Conservation (phyloP, 2,888 invertebrate species). For the Coelinius sp. region DNA sequence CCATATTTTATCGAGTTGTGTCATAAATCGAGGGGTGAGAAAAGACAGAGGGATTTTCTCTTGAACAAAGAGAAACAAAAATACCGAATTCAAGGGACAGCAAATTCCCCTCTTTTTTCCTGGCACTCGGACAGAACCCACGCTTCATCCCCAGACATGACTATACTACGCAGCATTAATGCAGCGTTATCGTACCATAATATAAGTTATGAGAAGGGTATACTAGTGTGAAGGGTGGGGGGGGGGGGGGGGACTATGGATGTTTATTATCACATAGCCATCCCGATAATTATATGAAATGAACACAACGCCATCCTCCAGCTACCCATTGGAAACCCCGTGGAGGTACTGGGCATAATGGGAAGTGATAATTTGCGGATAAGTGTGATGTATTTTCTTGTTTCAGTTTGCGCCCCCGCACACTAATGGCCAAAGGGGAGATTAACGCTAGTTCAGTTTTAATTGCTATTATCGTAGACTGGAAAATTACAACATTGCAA, state of each 20-base stretch:
- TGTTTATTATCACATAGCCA: constrained; percentile 54
- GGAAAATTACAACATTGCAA: constrained; percentile 21
- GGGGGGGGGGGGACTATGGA: constrained; percentile 31
- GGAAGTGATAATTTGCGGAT: constrained; percentile 59
- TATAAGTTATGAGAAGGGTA: constrained; percentile 48
- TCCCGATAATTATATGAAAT: constrained; percentile 64
- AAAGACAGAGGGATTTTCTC: background rate
- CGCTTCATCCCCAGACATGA: constrained; percentile 34
- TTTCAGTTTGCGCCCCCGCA: constrained; percentile 31
- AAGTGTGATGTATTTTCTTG: constrained; percentile 56
- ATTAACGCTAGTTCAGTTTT: constrained; percentile 16
- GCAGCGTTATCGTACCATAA: constrained; percentile 50
- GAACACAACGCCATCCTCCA: constrained; percentile 53
- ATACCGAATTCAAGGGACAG: constrained; percentile 1
- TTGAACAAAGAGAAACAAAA: constrained; percentile 33
- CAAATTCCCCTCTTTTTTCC: background rate
- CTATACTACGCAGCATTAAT: constrained; percentile 51
- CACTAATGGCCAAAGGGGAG: constrained; percentile 20
- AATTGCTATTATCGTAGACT: constrained; percentile 22
- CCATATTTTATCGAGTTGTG: background rate
- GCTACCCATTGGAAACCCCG: constrained; percentile 31
- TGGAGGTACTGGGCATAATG: constrained; percentile 50
- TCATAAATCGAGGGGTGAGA: background rate
- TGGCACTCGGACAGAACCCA: constrained; percentile 19
- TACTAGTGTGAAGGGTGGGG: constrained; percentile 24